Evolutionary conservation across 2,888 invertebrate genomes (phyloP), one percentile per base, ranked within the genome.

Genomic region (Caenorhabditis zanzibari): DNA sequence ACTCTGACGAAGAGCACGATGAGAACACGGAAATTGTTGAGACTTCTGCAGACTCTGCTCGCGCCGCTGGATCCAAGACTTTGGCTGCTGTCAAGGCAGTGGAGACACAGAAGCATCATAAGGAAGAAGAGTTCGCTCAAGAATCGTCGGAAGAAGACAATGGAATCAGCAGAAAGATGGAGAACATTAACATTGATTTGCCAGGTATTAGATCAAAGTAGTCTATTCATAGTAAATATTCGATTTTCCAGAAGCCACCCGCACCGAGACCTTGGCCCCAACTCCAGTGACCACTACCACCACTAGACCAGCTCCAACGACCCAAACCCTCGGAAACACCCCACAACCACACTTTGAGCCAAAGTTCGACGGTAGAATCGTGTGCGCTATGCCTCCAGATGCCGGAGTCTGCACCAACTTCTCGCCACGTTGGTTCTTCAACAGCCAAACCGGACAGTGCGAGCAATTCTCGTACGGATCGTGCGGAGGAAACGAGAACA

Each of bases 401-500:
- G 85, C 89, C n/a, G 92, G 92, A 56, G 86, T 87, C 10, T 92
- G 92, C 83, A 80, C 79, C 58, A 86, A 88, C 73, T 90, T 89
- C 81, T 84, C 85, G 12, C 86, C 85, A 19, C 76, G 91, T 59
- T 92, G 90, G 91, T 92, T 89, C 88, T 91, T 88, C 86, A 91
- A 92, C 82, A 75, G 86, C n/a, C 82, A 88, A 32, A 87, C 87
- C 58, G 89, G 88, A 26, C 85, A 84, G 19, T 92, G 92, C 79
- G 90, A 92, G 72, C 87, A 89, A 72, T 92, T 92, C 85, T 87
- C 91, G 9, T 92, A 87, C 72, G 92, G 92, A 63, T 86, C 86
- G 10, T 92, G 92, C 76, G 89, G 89, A 16, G 92, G 92, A 73
- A 92, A 92, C 74, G 74, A 76, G 19, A 92, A 92, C 87, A 92